Conservation (phyloP, 1,140 invertebrate species). For the Ephestia elutella region DNA sequence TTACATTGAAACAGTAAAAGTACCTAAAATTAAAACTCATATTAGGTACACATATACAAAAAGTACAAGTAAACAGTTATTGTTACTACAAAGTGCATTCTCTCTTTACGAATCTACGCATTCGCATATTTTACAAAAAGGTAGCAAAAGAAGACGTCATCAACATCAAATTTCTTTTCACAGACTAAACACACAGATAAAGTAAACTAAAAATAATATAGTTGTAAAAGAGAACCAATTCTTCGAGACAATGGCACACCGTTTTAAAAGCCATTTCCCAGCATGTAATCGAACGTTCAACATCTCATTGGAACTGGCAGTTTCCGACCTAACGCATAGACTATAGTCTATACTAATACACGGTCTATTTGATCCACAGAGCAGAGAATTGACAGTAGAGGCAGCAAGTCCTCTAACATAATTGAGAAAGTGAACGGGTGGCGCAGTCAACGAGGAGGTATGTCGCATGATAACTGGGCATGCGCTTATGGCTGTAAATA, state of each 20-base stretch:
- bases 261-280: slow-evolving; percentile 7
- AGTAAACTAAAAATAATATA: background rate
- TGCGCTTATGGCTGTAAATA: slow-evolving; percentile 31
- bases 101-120: too few relatives aligned
- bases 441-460: slow-evolving; percentile 69
- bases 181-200: too few relatives aligned
- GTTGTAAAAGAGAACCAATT: background rate
- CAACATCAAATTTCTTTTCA: too few relatives aligned
- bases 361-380: slow-evolving; percentile 57
- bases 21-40: too few relatives aligned
- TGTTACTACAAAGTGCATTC: too few relatives aligned
- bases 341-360: background rate
- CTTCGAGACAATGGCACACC: background rate
- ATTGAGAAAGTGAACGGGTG: slow-evolving; percentile 64
- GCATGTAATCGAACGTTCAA: background rate
- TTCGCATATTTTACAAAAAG: too few relatives aligned
- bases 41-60: too few relatives aligned
- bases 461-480: slow-evolving; percentile 28
- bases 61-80: too few relatives aligned
- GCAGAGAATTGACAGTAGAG: slow-evolving; percentile 70
- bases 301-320: background rate
- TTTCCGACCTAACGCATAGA: background rate
- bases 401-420: slow-evolving; percentile 57
- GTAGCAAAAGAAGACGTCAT: too few relatives aligned
- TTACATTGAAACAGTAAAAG: too few relatives aligned